Evolutionary conservation across 2,888 invertebrate species (phyloP).

Genomic region (Merodon equestris): DNA sequence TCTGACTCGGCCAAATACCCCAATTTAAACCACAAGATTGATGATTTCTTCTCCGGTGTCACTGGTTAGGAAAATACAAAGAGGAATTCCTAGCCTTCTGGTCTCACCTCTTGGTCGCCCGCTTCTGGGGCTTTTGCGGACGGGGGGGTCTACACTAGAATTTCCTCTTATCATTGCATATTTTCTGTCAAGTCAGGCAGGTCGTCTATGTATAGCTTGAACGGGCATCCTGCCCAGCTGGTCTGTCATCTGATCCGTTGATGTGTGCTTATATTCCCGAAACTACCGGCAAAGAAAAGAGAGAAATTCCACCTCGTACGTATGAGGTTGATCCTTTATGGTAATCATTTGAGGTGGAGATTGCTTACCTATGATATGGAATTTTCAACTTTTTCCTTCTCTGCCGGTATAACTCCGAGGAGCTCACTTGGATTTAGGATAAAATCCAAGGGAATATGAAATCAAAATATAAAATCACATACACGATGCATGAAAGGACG

Average conservation of each 20-base stretch:
- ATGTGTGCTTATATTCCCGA: constrained; percentile 2
- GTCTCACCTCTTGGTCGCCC: background rate
- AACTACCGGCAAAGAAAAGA: constrained; percentile 9
- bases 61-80: constrained; percentile 49
- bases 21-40: constrained; percentile 67
- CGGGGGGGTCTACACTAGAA: constrained; percentile 18
- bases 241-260: constrained; percentile 1
- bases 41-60: constrained; percentile 60
- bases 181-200: constrained; percentile 59
- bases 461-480: constrained; percentile 62
- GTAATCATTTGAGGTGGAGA: constrained; percentile 61
- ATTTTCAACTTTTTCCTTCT: constrained; percentile 3
- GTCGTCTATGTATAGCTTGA: too few species aligned
- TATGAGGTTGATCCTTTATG: constrained; percentile 59
- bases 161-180: constrained; percentile 53
- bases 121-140: background rate
- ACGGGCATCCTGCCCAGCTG: background rate
- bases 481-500: constrained; percentile 12
- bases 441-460: constrained; percentile 37
- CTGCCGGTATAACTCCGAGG: too few species aligned
- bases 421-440: background rate
- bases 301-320: constrained; percentile 49
- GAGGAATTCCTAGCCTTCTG: constrained; percentile 46
- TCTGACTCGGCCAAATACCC: constrained; percentile 62
- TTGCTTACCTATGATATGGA: constrained; percentile 48